Base-by-base conservation (phyloP, 2,113 vertebrate genomes). In the Lagenorhynchus albirostris region DNA sequence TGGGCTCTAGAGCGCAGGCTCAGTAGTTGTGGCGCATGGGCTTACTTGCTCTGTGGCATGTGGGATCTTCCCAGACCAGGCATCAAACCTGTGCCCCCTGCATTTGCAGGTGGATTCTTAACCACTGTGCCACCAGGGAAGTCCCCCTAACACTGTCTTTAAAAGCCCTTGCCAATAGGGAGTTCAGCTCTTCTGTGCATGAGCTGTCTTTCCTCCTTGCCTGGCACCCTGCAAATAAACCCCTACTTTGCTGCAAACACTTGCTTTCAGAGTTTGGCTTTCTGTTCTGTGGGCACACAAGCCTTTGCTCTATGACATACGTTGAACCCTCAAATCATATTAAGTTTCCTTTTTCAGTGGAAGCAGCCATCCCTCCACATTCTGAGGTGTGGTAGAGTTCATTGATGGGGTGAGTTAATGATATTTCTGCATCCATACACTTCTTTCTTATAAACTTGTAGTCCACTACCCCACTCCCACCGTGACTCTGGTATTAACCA, bases 401-500 rank as follows among this genome's bases (percentile, higher is more conserved):
- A 44, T 15, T 4, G 3, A 8, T 18, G 8, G 18, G 31, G 21
- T 0, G 15, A 53, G 7, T 25, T 76, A 73, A 55, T 33, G 36
- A 2, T 50, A 18, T 65, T 58, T 53, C 29, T 82, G 9, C 29
- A 67, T 18, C 5, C 25, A 36, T 23, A 41, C 0, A 15, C 3
- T 26, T 29, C 11, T 82, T 91, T 67, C 3, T 81, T 74, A 62
- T 6, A 36, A 93, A 83, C 3, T 20, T 73, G 5, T 13, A 71
- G 14, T 60, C 5, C 18, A 81, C 4, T 53, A 12, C 6, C 9
- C 1, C 4, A 81, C 2, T 60, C 20, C 6, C 7, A 38, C 0
- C 31, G 18, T 55, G 31, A 74, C 23, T 80, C 26, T 89, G 8
- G 13, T 36, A 63, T 31, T 76, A 15, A 18, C 26, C 31, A 44